Percentiles rank a stretch among this genome's conserved stretches.
Conservation (phyloP, 92 coral and sea anemone genomes). For the Bergia puertoricense region DNA sequence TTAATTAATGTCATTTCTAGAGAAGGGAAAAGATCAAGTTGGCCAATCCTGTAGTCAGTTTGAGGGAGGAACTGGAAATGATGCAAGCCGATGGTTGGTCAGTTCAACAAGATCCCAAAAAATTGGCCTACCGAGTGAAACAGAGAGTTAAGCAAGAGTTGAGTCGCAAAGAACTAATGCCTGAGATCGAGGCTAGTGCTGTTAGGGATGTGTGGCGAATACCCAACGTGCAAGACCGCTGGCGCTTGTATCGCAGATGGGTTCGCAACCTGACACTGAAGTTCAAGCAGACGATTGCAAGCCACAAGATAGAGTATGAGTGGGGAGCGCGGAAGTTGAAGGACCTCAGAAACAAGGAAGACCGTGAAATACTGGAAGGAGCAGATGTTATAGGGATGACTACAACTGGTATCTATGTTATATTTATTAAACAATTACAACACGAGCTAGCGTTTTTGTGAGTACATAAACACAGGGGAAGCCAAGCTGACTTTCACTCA, state of each 20-base stretch:
- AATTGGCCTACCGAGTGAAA: conserved; percentile 45
- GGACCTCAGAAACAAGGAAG: conserved; percentile 71
- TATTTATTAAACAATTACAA: no score
- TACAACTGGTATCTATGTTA: conserved; percentile 70
- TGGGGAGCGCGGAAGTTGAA: conserved; percentile 62
- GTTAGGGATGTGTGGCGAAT: conserved; percentile 71
- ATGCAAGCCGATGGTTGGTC: conserved; percentile 59
- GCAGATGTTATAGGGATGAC: conserved; percentile 95
- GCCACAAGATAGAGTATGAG: conserved; percentile 65
- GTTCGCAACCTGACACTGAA: conserved; percentile 46
- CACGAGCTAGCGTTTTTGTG: no score
- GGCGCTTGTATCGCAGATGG: conserved; percentile 98
- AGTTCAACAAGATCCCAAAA: conserved; percentile 51
- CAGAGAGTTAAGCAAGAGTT: conserved; percentile 62
- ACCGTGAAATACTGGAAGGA: conserved; percentile 65
- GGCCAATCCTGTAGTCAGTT: conserved; percentile 52
- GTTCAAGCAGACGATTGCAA: conserved; percentile 62
- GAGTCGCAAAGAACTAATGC: conserved; percentile 75
- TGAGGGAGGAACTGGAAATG: neutral
- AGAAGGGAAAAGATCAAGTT: conserved; percentile 11
- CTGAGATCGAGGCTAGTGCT: conserved; percentile 53
- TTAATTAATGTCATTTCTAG: neutral
- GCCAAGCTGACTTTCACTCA: no score
- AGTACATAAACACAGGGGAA: no score
- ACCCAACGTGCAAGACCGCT: conserved; percentile 56